Percentiles rank a stretch among this genome's conserved stretches.
phyloP scores from a whole-genome alignment of 2,888 invertebrate species.

The Clusia tigrina region DNA sequence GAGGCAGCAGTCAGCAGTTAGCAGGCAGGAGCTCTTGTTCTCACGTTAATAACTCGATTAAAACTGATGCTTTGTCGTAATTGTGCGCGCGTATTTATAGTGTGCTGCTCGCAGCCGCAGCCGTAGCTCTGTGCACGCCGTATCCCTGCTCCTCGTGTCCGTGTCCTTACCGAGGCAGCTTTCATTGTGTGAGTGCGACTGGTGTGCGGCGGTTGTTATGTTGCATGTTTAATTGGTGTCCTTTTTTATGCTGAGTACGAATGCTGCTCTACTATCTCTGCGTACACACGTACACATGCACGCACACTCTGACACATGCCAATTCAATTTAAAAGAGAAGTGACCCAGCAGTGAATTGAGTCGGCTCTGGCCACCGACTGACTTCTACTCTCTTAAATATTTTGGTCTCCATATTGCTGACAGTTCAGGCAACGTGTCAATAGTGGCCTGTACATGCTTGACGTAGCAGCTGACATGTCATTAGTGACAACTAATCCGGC shows the following conservation, averaged over 20 bases:
- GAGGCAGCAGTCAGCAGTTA: neutral
- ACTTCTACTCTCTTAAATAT: too few relatives aligned
- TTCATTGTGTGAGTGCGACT: neutral
- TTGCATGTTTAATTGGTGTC: conserved; percentile 11
- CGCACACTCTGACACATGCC: too few relatives aligned
- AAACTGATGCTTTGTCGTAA: conserved; percentile 59
- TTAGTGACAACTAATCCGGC: too few relatives aligned
- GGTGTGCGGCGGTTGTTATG: conserved; percentile 1
- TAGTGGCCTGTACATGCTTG: too few relatives aligned
- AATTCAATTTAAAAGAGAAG: too few relatives aligned
- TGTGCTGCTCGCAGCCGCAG: too few relatives aligned
- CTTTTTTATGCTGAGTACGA: neutral
- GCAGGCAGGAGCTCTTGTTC: conserved; percentile 25
- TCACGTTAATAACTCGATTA: conserved; percentile 56
- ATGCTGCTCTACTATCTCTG: neutral
- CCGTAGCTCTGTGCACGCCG: conserved; percentile 5
- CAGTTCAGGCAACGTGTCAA: too few relatives aligned
- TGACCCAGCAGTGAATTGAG: too few relatives aligned
- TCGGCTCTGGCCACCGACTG: too few relatives aligned
- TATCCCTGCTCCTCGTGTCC: conserved; percentile 10
- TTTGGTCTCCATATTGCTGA: too few relatives aligned
- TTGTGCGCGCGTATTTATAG: conserved; percentile 62
- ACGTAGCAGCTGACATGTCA: too few relatives aligned
- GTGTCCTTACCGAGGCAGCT: conserved; percentile 7
- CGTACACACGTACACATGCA: too few relatives aligned